Evolutionary conservation across 1,140 invertebrate species (phyloP).

Genomic region (Conus betulinus): DNA sequence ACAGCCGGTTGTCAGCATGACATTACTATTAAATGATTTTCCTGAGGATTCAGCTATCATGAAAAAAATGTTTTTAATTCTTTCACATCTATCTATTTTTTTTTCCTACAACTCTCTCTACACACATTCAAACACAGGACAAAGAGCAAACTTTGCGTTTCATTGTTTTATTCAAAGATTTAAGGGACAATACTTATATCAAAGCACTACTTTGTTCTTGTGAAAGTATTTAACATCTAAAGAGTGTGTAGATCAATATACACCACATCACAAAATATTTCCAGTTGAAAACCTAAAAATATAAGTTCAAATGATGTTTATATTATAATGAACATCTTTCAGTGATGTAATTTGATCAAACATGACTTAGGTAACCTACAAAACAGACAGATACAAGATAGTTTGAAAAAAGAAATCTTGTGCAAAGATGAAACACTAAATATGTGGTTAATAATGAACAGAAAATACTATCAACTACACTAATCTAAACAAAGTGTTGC

Average conservation of each 20-base stretch:
- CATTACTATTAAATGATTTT: no score
- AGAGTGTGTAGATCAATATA: slow-evolving; percentile 34
- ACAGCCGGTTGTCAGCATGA: no score
- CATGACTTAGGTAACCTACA: not conserved
- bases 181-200: slow-evolving; percentile 43
- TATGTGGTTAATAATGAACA: not conserved
- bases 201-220: slow-evolving; percentile 43
- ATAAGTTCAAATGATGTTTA: slow-evolving; percentile 19
- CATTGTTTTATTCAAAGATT: slow-evolving; percentile 29
- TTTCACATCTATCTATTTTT: no score
- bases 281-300: slow-evolving; percentile 32
- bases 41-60: no score
- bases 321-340: slow-evolving; percentile 2
- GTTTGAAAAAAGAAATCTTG: not conserved
- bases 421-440: not conserved
- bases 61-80: no score
- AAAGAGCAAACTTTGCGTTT: not conserved
- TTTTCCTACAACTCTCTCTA: no score
- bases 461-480: not conserved
- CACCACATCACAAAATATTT: slow-evolving; percentile 40
- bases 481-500: slow-evolving; percentile 6
- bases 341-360: not conserved
- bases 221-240: slow-evolving; percentile 30
- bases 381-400: not conserved
- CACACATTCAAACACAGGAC: not conserved